Base-by-base conservation (phyloP, 2,888 invertebrate genomes). In the Norana najaformis region DNA sequence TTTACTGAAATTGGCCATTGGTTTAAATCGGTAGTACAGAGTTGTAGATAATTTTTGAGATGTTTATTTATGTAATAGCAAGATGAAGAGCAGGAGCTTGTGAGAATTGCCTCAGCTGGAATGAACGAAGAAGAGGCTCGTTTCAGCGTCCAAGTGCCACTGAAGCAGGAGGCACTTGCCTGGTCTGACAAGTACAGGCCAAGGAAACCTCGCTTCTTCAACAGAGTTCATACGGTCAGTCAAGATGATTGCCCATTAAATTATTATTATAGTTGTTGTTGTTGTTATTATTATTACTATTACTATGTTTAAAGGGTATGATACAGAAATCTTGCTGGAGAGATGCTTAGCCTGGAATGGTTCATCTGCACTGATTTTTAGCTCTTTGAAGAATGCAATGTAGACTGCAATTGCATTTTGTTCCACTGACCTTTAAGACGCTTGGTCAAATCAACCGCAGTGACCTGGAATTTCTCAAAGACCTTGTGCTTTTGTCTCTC, bases 121-220 rank as follows among this genome's bases (percentile, higher is more conserved):
- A 95, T 95, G 95, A 94, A 96, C 83, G 96, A 96, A 85, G 98
- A 98, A 93, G 98, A 98, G 95, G 98, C 97, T 0, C 96, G 97
- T 94, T 98, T 99, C 95, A 97, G 98, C 91, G 98, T 97, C 88
- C 99, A 96, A 96, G 97, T 94, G 91, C 96, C 97, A 41, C 95
- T 98, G 92, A 97, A 98, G 93, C 97, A 97, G 91, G 97, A 97
- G 95, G 97, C 97, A 20, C 97, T 98, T 93, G 95, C 98, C 88
- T 99, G 99, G 98, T 98, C 98, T 0, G 99, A 99, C 95, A 99
- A 99, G 95, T 99, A 99, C 95, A 96, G 99, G 23, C 99, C 99
- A 0, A 95, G 99, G 88, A 99, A 99, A 94, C 99, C 99, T 0
- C 95, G 99, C 36, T 99, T 99, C 95, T 99, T 99, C 95, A 99